These are phyloP conservation scores for Strix uralensis DNA, from an alignment of 2,113 vertebrate genomes.

Conservation along the genomic window DNA sequence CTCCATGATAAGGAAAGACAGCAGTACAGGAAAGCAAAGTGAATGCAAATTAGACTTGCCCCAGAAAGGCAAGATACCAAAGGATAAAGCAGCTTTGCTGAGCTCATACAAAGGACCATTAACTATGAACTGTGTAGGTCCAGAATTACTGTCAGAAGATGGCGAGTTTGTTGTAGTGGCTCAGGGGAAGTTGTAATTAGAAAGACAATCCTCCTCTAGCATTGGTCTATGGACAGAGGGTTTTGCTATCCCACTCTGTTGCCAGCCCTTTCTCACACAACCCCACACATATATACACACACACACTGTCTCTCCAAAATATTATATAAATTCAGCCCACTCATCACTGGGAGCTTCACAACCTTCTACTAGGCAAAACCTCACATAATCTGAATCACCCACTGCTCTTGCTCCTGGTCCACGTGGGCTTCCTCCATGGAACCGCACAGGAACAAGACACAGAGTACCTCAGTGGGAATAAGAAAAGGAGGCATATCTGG, in stretches of 20 bases:
- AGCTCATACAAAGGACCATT: not conserved
- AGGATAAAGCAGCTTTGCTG: not conserved
- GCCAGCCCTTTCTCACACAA: not conserved
- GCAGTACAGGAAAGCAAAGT: not conserved
- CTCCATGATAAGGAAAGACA: not conserved
- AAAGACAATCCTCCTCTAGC: not conserved
- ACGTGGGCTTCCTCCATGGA: not conserved
- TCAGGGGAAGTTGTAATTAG: not conserved
- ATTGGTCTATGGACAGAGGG: not conserved
- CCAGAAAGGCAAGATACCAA: not conserved
- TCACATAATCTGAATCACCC: accelerated
- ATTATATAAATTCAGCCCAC: not conserved
- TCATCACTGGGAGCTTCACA: not conserved
- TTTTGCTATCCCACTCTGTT: not conserved
- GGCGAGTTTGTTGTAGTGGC: no score
- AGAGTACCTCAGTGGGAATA: not conserved
- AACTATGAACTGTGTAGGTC: not conserved
- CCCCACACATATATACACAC: not conserved
- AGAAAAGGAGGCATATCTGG: not conserved
- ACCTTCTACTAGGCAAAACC: not conserved
- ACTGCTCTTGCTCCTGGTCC: not conserved
- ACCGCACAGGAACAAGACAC: not conserved
- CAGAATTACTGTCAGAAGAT: not conserved
- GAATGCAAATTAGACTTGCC: not conserved
- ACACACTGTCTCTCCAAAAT: not conserved